Percentiles rank a stretch among this genome's conserved stretches.
phyloP scores from a whole-genome alignment of 1,140 invertebrate genomes.

The Pseudobourletiella spinata region DNA sequence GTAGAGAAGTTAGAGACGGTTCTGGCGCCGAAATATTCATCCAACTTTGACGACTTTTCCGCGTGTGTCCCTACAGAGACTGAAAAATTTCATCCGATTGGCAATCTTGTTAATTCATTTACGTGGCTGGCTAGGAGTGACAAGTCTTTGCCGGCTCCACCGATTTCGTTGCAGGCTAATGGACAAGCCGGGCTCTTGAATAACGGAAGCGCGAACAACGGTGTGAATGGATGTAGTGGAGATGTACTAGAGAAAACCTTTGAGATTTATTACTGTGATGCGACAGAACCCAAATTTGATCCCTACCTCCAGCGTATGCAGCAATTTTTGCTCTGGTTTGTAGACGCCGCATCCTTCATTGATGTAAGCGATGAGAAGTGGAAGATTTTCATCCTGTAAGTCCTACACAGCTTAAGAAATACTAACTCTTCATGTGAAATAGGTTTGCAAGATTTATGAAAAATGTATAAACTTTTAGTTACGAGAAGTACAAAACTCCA shows the following conservation, averaged over 20 bases:
- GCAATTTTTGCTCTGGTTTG: constrained; percentile 88
- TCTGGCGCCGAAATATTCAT: constrained; percentile 49
- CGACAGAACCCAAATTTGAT: constrained; percentile 56
- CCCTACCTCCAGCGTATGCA: constrained; percentile 76
- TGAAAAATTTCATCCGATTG: constrained; percentile 56
- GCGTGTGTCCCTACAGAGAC: constrained; percentile 57
- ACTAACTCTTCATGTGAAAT: not conserved
- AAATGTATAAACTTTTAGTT: too few relatives aligned
- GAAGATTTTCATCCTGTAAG: constrained; percentile 82
- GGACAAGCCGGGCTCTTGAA: not conserved
- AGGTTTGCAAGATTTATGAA: too few relatives aligned
- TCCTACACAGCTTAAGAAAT: too few relatives aligned
- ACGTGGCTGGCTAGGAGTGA: constrained; percentile 13
- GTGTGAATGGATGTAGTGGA: constrained; percentile 1
- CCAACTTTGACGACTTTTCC: constrained; percentile 61
- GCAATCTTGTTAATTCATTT: constrained; percentile 55
- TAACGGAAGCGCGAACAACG: not conserved
- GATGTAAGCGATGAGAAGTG: constrained; percentile 87
- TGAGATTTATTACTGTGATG: constrained; percentile 68
- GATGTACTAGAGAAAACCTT: constrained; percentile 47
- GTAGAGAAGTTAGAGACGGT: constrained; percentile 54
- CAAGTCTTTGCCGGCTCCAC: not conserved
- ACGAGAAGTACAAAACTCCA: constrained; percentile 63
- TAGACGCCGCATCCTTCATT: constrained; percentile 87
- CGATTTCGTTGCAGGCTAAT: not conserved